These are phyloP conservation scores for Andrena hattorfiana DNA, from an alignment of 2,888 invertebrate genomes.

Conservation along the genomic window DNA sequence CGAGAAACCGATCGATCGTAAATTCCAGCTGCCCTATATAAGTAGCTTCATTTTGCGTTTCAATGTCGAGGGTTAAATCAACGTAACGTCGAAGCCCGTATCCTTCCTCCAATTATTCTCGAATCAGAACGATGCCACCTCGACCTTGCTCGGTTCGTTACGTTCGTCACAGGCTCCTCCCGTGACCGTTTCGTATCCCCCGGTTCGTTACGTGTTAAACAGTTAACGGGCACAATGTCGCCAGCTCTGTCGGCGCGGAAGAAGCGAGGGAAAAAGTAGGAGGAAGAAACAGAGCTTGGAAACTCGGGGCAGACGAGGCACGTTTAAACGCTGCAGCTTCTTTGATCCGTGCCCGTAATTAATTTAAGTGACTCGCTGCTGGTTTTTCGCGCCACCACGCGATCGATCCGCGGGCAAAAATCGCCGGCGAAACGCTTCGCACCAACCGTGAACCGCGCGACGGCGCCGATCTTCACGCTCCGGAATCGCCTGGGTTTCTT, in stretches of 20 bases:
- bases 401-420: constrained; percentile 6
- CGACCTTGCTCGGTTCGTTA: constrained; percentile 1
- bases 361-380: constrained; percentile 50
- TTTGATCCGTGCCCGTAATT: constrained; percentile 49
- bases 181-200: neutral
- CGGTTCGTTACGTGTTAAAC: constrained; percentile 15
- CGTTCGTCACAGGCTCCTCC: constrained; percentile 18
- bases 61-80: neutral
- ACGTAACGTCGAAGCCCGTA: neutral
- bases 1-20: neutral
- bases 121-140: neutral
- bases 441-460: constrained; percentile 8
- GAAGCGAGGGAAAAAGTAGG: neutral
- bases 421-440: neutral
- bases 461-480: constrained; percentile 42
- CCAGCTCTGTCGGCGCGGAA: neutral
- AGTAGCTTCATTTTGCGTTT: too few species aligned
- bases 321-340: constrained; percentile 38
- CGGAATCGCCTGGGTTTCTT: constrained; percentile 33
- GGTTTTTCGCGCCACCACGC: constrained; percentile 31
- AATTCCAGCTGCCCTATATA: too few species aligned
- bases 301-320: constrained; percentile 16
- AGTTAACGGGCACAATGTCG: constrained; percentile 10
- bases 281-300: constrained; percentile 15
- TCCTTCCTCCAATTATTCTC: neutral